Conservation (phyloP, 2,113 vertebrate genomes). For the Ploceus nigricollis region DNA sequence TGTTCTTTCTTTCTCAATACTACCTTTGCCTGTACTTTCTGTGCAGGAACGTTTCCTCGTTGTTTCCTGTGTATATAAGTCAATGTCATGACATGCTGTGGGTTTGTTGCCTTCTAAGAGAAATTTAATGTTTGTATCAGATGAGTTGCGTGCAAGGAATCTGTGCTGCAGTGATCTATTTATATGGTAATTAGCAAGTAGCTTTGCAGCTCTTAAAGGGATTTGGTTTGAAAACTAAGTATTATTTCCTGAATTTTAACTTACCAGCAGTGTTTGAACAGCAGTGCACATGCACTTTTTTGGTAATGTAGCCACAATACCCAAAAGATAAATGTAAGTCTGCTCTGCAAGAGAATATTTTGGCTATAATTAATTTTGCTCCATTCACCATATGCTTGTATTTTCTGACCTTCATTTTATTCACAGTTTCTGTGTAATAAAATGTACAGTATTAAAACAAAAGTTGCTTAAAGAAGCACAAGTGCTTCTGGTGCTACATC, state of each 20-base stretch:
- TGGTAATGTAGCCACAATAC: slow-evolving; percentile 21
- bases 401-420: slow-evolving; percentile 58
- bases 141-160: slow-evolving; percentile 49
- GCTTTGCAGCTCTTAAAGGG: slow-evolving; percentile 62
- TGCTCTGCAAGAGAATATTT: slow-evolving; percentile 1
- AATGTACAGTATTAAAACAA: neutral
- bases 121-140: neutral
- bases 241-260: slow-evolving; percentile 50
- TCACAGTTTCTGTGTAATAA: slow-evolving; percentile 12
- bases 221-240: slow-evolving; percentile 61
- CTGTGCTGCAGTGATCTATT: slow-evolving; percentile 26
- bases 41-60: neutral
- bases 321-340: slow-evolving; percentile 57
- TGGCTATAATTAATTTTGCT: slow-evolving; percentile 62
- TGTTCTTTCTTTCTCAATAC: neutral
- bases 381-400: slow-evolving; percentile 29
- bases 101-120: neutral
- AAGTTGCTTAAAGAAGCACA: neutral
- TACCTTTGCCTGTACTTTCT: neutral
- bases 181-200: slow-evolving; percentile 69
- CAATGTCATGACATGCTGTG: neutral
- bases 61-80: neutral
- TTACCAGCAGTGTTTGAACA: slow-evolving; percentile 31
- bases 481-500: neutral
- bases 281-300: neutral